A percentile compares a stretch with the other conserved stretches of the same genome.
phyloP scores from a whole-genome alignment of 2,888 invertebrate species.

The Celastrina argiolus region DNA sequence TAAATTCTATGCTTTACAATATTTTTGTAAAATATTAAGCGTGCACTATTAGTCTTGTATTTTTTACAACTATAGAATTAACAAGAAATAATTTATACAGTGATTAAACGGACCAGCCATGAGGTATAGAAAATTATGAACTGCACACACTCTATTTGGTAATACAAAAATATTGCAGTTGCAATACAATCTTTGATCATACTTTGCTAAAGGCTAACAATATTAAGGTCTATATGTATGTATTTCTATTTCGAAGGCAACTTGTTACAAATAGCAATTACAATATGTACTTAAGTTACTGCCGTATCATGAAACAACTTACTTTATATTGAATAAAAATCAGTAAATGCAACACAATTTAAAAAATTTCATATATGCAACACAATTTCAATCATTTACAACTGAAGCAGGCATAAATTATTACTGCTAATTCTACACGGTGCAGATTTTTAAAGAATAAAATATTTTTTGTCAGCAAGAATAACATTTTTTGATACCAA shows the following conservation, averaged over 20 bases:
- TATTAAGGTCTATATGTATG: neutral
- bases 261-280: neutral
- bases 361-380: too few relatives aligned
- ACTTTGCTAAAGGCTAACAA: neutral
- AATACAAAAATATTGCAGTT: slow-evolving; percentile 1
- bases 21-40: neutral
- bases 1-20: too few relatives aligned
- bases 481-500: neutral
- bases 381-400: neutral
- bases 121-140: neutral
- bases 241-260: slow-evolving; percentile 8
- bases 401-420: neutral
- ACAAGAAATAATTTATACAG: neutral
- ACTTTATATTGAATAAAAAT: neutral
- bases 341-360: neutral
- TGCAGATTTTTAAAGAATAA: neutral
- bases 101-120: neutral
- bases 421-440: neutral
- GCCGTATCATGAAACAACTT: neutral
- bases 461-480: neutral
- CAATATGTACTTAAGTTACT: neutral
- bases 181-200: neutral
- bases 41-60: neutral
- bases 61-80: neutral
- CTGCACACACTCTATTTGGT: neutral